These are phyloP conservation scores for Heliconius cydno DNA, from an alignment of 2,888 invertebrate genomes.

Conservation along the genomic window DNA sequence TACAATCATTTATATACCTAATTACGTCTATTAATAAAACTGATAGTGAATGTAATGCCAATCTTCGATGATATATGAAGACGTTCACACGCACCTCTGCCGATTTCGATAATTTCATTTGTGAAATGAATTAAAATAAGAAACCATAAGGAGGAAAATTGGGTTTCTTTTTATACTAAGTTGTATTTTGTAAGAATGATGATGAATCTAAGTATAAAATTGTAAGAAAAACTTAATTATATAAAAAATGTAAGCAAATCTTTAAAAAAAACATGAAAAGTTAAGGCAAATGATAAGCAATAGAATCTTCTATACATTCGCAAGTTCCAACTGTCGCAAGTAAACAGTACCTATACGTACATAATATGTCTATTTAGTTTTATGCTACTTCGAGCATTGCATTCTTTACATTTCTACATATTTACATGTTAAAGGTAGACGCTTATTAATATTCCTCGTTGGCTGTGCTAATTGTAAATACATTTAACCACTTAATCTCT, in stretches of 20 bases:
- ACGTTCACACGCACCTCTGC: slow-evolving; percentile 56
- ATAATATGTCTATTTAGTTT: neutral
- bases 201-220: no score
- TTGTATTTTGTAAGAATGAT: neutral
- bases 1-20: slow-evolving; percentile 62
- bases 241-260: neutral
- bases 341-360: neutral
- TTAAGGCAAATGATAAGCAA: neutral
- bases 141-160: no score
- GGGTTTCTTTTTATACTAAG: no score
- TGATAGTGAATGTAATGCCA: slow-evolving; percentile 60
- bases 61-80: slow-evolving; percentile 60
- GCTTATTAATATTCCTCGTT: slow-evolving; percentile 55
- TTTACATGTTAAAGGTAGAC: slow-evolving; percentile 49
- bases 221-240: neutral
- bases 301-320: neutral
- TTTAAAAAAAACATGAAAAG: neutral
- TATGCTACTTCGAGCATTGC: slow-evolving; percentile 58
- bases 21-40: slow-evolving; percentile 66
- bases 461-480: slow-evolving; percentile 51
- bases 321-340: neutral
- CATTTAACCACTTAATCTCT: slow-evolving; percentile 50
- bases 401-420: slow-evolving; percentile 50
- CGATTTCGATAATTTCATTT: slow-evolving; percentile 55
- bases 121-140: slow-evolving; percentile 50